Evolutionary conservation across 2,888 invertebrate species (phyloP).

Genomic region (Drosophila sordidapex): DNA sequence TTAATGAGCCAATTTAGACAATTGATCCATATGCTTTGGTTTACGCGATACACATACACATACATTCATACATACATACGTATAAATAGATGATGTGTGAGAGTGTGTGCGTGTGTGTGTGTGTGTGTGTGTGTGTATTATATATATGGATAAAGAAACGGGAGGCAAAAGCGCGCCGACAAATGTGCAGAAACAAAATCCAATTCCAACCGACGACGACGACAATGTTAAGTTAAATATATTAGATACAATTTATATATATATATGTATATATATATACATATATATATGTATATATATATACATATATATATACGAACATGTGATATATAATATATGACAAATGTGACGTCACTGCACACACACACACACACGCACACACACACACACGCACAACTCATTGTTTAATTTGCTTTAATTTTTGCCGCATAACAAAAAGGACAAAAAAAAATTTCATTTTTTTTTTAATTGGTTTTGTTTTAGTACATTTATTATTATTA

Average conservation of each 20-base stretch:
- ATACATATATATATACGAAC: slow-evolving; percentile 6
- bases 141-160: slow-evolving; percentile 30
- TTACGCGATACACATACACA: slow-evolving; percentile 68
- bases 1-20: slow-evolving; percentile 80
- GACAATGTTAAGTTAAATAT: slow-evolving; percentile 36
- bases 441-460: slow-evolving; percentile 31
- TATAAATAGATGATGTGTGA: slow-evolving; percentile 46
- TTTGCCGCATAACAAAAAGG: slow-evolving; percentile 62
- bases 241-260: slow-evolving; percentile 17
- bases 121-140: not conserved
- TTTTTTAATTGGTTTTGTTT: not conserved
- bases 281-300: too few species aligned
- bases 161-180: slow-evolving; percentile 50
- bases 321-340: slow-evolving; percentile 19
- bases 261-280: slow-evolving; percentile 4
- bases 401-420: slow-evolving; percentile 51
- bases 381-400: slow-evolving; percentile 34
- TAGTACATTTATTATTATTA: slow-evolving; percentile 3
- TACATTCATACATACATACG: slow-evolving; percentile 23
- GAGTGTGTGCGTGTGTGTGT: slow-evolving; percentile 15
- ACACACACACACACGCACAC: slow-evolving; percentile 31
- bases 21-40: slow-evolving; percentile 78
- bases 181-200: slow-evolving; percentile 48
- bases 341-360: slow-evolving; percentile 59
- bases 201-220: slow-evolving; percentile 55